These are phyloP conservation scores for Epinephelus coioides DNA, from an alignment of 2,797 vertebrate species.

Conservation along the genomic window DNA sequence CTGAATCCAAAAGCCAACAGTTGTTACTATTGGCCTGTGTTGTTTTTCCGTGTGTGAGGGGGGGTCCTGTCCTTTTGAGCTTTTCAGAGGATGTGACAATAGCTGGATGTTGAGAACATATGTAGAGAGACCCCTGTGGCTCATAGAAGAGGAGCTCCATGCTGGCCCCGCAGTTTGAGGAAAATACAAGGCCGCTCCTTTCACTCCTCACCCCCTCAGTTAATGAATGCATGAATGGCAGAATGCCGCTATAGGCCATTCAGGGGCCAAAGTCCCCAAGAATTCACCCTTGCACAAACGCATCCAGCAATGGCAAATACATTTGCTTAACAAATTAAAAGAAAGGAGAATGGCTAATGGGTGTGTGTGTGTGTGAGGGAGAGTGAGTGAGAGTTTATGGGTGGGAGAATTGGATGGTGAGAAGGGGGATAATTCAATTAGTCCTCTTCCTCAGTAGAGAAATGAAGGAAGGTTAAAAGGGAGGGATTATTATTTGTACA, in stretches of 20 bases:
- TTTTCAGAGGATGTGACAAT: conserved; percentile 98
- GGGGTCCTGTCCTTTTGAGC: conserved; percentile 91
- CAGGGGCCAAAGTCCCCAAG: conserved; percentile 94
- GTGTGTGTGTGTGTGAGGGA: conserved; percentile 61
- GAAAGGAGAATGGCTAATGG: conserved; percentile 87
- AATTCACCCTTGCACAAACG: conserved; percentile 94
- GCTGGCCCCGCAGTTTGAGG: conserved; percentile 93
- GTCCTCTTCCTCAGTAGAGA: conserved; percentile 86
- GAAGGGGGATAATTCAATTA: conserved; percentile 98
- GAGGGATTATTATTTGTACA: conserved; percentile 96
- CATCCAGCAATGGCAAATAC: conserved; percentile 97
- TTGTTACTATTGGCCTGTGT: conserved; percentile 97
- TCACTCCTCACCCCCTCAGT: conserved; percentile 91
- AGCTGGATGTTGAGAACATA: conserved; percentile 99
- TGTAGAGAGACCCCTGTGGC: conserved; percentile 97
- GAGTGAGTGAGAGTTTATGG: conserved; percentile 79
- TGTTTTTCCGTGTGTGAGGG: conserved; percentile 87
- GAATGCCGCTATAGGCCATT: conserved; percentile 97
- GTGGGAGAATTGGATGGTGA: conserved; percentile 82
- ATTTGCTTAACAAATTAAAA: conserved; percentile 99
- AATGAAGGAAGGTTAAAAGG: conserved; percentile 91
- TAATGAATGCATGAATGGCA: conserved; percentile 98
- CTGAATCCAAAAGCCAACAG: conserved; percentile 96
- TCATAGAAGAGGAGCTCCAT: conserved; percentile 93
- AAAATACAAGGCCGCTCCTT: conserved; percentile 94